Evolutionary conservation across 2,888 invertebrate genomes (phyloP).

Genomic region (Hypomecis atomaria): DNA sequence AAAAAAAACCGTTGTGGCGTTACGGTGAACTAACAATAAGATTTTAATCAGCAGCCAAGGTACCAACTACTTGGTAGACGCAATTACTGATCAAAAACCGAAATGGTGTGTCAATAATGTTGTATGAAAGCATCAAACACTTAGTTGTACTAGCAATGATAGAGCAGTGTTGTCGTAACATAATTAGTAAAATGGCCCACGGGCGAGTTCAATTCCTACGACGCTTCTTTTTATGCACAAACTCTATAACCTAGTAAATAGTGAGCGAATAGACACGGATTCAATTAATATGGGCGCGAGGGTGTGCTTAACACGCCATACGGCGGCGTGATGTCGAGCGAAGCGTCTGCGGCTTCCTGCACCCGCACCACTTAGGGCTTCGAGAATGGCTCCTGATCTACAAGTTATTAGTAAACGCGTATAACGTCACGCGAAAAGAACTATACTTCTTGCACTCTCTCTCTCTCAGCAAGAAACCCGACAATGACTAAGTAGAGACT

Average conservation of each 20-base stretch:
- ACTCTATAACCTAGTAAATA: constrained; percentile 43
- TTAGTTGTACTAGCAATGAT: too few relatives aligned
- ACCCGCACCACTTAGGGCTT: constrained; percentile 69
- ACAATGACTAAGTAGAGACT: too few relatives aligned
- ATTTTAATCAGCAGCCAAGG: too few relatives aligned
- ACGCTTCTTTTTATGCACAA: not conserved
- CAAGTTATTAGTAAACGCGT: constrained; percentile 43
- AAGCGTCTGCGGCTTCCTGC: constrained; percentile 72
- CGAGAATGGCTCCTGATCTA: constrained; percentile 34
- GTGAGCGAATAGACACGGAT: constrained; percentile 64
- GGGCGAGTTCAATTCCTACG: too few relatives aligned
- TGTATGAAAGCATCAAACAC: too few relatives aligned
- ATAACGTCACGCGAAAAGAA: not conserved
- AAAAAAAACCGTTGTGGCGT: too few relatives aligned
- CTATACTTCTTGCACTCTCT: not conserved
- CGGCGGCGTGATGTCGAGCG: constrained; percentile 58
- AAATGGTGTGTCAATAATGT: too few relatives aligned
- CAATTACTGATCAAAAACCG: too few relatives aligned
- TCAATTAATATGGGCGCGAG: constrained; percentile 73
- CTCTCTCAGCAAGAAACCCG: not conserved
- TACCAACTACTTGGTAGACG: too few relatives aligned
- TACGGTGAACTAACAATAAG: too few relatives aligned
- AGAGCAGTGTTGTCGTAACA: too few relatives aligned
- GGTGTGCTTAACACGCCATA: constrained; percentile 63
- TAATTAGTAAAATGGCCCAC: too few relatives aligned